These are phyloP conservation scores for Prietella phreatophila DNA, from an alignment of 2,113 vertebrate species.

Conservation along the genomic window DNA sequence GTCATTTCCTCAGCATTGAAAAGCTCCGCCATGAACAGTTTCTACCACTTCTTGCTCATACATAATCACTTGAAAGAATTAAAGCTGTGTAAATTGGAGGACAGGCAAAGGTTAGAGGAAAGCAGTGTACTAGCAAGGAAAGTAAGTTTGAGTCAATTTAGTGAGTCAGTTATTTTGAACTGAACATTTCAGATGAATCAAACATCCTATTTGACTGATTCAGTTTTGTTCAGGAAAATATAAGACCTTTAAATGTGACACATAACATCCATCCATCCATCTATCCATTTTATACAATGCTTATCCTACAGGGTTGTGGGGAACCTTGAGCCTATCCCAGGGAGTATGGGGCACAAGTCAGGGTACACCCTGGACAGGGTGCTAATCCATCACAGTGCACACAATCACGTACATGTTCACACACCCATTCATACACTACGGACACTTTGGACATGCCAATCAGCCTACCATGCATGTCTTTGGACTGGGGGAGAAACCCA, in stretches of 20 bases:
- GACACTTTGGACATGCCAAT: too few relatives aligned
- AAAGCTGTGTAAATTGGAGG: neutral
- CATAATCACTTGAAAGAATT: slow-evolving; percentile 40
- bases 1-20: neutral
- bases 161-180: neutral
- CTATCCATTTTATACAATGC: too few relatives aligned
- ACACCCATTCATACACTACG: too few relatives aligned
- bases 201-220: neutral
- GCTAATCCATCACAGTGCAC: too few relatives aligned
- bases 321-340: too few relatives aligned
- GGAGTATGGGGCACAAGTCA: too few relatives aligned
- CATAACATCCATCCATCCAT: neutral
- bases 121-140: neutral
- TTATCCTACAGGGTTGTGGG: too few relatives aligned
- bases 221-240: neutral
- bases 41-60: slow-evolving; percentile 21
- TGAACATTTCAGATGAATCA: neutral
- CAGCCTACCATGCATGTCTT: too few relatives aligned
- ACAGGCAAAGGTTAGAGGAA: neutral
- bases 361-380: too few relatives aligned
- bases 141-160: neutral
- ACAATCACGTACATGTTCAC: too few relatives aligned
- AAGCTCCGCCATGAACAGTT: neutral
- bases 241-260: neutral
- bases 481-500: too few relatives aligned